phyloP scores from a whole-genome alignment of 2,113 vertebrate genomes.

The Andinoacara biseriatus region DNA sequence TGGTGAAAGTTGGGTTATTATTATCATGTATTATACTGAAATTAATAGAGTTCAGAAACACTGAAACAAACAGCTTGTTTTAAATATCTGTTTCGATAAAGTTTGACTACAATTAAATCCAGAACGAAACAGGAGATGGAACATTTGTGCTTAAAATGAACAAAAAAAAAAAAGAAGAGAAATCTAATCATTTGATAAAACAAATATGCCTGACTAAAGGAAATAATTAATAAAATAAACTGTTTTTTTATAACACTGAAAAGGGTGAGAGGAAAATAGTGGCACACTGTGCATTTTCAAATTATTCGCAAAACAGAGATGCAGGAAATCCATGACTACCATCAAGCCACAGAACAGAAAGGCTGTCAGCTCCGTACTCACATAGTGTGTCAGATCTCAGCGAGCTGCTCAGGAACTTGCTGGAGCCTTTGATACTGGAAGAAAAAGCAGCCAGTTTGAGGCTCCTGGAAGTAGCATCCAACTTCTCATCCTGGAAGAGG shows the following conservation, averaged over 20 bases:
- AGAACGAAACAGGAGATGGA: not conserved
- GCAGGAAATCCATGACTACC: not conserved
- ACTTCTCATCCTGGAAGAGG: slow-evolving; percentile 82
- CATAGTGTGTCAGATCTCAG: slow-evolving; percentile 77
- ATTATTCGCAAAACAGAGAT: not conserved
- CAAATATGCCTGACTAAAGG: not conserved
- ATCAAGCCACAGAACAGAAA: not conserved
- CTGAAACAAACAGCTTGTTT: rapidly evolving
- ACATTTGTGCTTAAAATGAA: too few species aligned
- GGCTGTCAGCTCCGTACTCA: slow-evolving; percentile 76
- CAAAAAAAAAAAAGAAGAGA: too few species aligned
- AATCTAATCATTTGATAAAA: not conserved
- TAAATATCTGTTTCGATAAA: not conserved
- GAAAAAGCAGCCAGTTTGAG: slow-evolving; percentile 74
- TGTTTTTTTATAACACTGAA: not conserved
- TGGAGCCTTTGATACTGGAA: slow-evolving; percentile 75
- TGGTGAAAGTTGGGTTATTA: not conserved
- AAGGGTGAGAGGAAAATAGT: not conserved
- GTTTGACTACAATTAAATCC: not conserved
- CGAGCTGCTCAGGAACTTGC: slow-evolving; percentile 79
- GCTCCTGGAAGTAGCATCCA: slow-evolving; percentile 76
- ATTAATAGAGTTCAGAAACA: not conserved
- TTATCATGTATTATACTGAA: not conserved
- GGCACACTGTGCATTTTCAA: not conserved
- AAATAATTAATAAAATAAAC: not conserved